A percentile compares a stretch with the other conserved stretches of the same genome.
Evolutionary conservation across 1,140 invertebrate species (phyloP).

Genomic region (Aphaenogaster floridana): DNA sequence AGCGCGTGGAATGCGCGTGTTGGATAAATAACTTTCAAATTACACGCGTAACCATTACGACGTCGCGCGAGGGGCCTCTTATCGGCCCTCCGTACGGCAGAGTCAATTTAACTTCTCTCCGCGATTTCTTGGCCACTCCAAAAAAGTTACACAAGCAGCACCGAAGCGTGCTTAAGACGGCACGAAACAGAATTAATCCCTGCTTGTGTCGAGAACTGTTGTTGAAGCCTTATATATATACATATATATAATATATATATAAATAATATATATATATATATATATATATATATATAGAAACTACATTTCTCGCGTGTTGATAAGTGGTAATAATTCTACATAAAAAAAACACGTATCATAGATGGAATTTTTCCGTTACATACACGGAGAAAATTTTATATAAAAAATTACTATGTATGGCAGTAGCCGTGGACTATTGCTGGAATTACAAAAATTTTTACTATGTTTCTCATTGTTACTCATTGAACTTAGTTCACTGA

Average conservation of each 20-base stretch:
- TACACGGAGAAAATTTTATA: no score
- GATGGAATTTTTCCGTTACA: no score
- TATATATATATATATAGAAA: no score
- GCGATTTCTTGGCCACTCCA: constrained; percentile 18
- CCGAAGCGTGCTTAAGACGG: background rate
- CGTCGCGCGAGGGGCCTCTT: constrained; percentile 27
- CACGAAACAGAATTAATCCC: constrained; percentile 17
- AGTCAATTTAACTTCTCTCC: constrained; percentile 45
- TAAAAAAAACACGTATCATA: no score
- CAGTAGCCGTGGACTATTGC: no score
- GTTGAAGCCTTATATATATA: background rate
- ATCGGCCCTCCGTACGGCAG: constrained; percentile 21
- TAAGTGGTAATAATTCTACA: no score
- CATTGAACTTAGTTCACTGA: no score
- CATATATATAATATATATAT: background rate
- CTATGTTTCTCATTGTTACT: no score
- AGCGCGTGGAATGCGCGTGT: constrained; percentile 33
- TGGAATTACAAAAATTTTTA: no score
- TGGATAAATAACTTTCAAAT: constrained; percentile 55
- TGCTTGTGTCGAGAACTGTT: background rate
- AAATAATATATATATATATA: no score
- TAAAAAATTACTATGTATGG: no score
- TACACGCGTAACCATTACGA: constrained; percentile 47
- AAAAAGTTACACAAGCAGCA: constrained; percentile 18
- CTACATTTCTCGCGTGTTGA: no score